Evolutionary conservation across 2,888 invertebrate genomes (phyloP), one percentile per base, ranked within the genome.

Genomic region (Macaria liturata): DNA sequence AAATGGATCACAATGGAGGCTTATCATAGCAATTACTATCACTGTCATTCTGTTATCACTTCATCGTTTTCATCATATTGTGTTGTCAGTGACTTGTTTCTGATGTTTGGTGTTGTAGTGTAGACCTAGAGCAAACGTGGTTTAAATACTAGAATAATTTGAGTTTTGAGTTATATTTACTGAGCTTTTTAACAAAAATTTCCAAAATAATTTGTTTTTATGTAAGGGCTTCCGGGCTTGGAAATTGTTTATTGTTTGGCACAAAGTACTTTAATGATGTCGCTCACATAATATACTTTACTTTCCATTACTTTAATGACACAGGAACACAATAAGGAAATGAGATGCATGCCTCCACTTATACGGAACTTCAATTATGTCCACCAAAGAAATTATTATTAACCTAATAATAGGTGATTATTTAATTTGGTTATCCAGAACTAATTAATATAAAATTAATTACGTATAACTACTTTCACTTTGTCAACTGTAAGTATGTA

Each of bases 61-160:
- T 65, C 66, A 52, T 70, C 65, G 58, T 66, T 61, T 69, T 64
- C 52, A 56, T 62, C 51, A 59, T 58, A 34, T 45, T 45, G 58
- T 69, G 63, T 66, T 58, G 66, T 65, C 50, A 55, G 57, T 67
- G 64, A 68, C 64, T 69, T 64, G 57, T 69, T 66, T 61, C 58
- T 72, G 66, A 67, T 65, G 61, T 64, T 72, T 69, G 66, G 58
- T 74, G 67, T 72, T 72, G 70, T 75, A 67, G 59, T 59, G 67
- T 72, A 66, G 67, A 37, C 34, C 34, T 37, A 37, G 34, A 37
- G 7, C 34, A 37, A 6, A 6, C 34, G 34, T 37, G 34, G 5
- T 37, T 37, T 37, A 34, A 34, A 34, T n/a, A 20, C 20, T 20
- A 1, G 20, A 20, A 37, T 37, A 37, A 37, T 37, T 37, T 37